A percentile compares a stretch with the other conserved stretches of the same genome.
These are phyloP conservation scores for Synaphobranchus kaupii DNA, from an alignment of 2,797 vertebrate species.

Conservation along the genomic window DNA sequence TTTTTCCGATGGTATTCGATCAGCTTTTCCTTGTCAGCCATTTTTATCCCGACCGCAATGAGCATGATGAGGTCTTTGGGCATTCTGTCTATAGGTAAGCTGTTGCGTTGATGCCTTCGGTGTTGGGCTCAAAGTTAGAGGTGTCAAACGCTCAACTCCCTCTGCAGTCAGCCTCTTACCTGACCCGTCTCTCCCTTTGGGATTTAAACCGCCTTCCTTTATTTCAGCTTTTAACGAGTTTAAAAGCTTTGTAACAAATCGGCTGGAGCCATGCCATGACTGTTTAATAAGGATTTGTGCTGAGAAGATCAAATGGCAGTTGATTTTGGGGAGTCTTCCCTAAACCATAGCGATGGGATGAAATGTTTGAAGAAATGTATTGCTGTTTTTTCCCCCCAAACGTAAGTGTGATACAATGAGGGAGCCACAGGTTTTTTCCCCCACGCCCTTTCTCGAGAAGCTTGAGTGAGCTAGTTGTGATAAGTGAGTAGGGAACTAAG, in stretches of 20 bases:
- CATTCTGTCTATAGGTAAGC: not conserved
- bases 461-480: not conserved
- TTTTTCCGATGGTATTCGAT: not conserved
- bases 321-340: not conserved
- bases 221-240: not conserved
- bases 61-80: not conserved
- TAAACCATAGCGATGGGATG: not conserved
- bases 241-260: conserved; percentile 6
- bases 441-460: not conserved
- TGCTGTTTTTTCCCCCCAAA: not conserved
- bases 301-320: not conserved
- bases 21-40: not conserved
- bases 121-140: not conserved
- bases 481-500: not conserved
- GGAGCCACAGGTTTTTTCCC: not conserved
- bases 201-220: not conserved
- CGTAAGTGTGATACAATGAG: not conserved
- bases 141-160: not conserved
- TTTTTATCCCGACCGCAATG: not conserved
- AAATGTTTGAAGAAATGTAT: not conserved
- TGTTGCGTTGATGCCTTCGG: not conserved
- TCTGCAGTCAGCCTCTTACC: not conserved
- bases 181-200: not conserved
- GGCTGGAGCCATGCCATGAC: not conserved
- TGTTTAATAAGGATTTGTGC: not conserved